These are phyloP conservation scores for Vesta saturnalis DNA, from an alignment of 2,888 invertebrate genomes.

Conservation along the genomic window DNA sequence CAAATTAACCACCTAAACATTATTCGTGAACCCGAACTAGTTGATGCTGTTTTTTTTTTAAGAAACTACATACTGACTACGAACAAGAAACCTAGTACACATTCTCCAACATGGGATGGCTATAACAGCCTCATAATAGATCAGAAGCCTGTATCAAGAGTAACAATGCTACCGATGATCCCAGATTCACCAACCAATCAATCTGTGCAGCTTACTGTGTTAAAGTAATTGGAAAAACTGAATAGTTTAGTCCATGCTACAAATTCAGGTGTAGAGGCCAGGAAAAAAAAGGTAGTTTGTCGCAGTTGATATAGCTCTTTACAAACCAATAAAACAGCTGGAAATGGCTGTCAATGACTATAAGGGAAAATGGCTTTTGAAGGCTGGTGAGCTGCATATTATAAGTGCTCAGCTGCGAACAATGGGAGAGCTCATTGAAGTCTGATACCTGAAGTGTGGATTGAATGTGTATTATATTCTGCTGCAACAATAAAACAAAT, in stretches of 20 bases:
- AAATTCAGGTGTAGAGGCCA: slow-evolving; percentile 6
- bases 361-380: too few relatives aligned
- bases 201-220: not conserved
- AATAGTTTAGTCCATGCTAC: not conserved
- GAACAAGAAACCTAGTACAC: too few relatives aligned
- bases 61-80: too few relatives aligned
- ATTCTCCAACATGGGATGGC: too few relatives aligned
- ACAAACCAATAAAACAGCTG: not conserved
- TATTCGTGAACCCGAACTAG: too few relatives aligned
- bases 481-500: not conserved
- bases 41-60: too few relatives aligned
- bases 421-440: not conserved
- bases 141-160: slow-evolving; percentile 20
- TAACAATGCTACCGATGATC: not conserved
- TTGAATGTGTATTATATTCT: not conserved
- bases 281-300: not conserved
- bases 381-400: too few relatives aligned
- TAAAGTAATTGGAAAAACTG: slow-evolving; percentile 2
- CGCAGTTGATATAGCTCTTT: not conserved
- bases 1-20: too few relatives aligned
- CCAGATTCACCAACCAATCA: slow-evolving; percentile 1
- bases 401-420: not conserved
- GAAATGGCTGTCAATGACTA: too few relatives aligned
- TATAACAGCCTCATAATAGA: too few relatives aligned
- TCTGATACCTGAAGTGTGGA: not conserved